Conservation (phyloP, 2,797 vertebrate species). For the Molossus molossus region DNA sequence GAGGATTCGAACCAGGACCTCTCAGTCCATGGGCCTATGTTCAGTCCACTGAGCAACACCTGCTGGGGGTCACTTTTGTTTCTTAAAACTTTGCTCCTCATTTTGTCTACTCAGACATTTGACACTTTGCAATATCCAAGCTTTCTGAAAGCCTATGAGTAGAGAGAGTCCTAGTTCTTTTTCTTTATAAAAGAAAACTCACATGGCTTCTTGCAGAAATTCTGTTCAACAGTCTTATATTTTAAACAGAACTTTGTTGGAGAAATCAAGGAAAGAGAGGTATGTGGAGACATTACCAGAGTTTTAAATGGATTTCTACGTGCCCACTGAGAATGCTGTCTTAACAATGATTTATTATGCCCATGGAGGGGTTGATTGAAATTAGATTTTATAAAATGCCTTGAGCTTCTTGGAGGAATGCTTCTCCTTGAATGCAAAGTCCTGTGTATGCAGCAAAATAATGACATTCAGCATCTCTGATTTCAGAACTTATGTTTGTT, state of each 20-base stretch:
- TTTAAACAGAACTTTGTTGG: constrained; percentile 49
- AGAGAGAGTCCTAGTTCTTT: background rate
- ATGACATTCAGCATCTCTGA: background rate
- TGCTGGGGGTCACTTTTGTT: background rate
- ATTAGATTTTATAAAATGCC: constrained; percentile 64
- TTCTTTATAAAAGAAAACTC: background rate
- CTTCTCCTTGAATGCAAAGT: constrained; percentile 49
- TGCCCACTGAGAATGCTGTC: background rate
- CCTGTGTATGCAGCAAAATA: background rate
- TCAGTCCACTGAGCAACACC: no score
- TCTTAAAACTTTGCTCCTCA: background rate
- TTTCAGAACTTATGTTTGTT: background rate
- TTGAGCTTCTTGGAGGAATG: constrained; percentile 16
- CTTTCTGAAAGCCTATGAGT: constrained; percentile 4
- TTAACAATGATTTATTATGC: background rate
- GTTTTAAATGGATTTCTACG: constrained; percentile 37
- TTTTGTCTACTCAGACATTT: constrained; percentile 27
- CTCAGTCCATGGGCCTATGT: no score
- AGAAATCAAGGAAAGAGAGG: constrained; percentile 11
- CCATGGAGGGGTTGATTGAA: background rate
- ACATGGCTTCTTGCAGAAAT: background rate
- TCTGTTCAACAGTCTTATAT: background rate
- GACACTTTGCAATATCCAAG: background rate
- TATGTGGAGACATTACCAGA: background rate
- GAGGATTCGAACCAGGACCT: no score